A percentile compares a stretch with the other conserved stretches of the same genome.
These are phyloP conservation scores for Pogona vitticeps DNA, from an alignment of 2,113 vertebrate species.

Conservation along the genomic window DNA sequence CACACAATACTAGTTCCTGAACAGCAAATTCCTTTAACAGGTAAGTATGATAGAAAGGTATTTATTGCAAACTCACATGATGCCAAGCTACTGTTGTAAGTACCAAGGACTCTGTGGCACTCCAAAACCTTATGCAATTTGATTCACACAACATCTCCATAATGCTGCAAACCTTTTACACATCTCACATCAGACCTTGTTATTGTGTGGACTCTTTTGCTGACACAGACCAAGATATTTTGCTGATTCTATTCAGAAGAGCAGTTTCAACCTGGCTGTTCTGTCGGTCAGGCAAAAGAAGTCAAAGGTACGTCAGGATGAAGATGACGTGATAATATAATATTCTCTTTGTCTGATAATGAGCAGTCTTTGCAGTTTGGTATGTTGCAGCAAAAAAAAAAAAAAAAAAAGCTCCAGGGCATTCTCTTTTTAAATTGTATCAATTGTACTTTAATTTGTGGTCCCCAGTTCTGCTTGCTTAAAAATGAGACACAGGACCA, in stretches of 20 bases:
- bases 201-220: not conserved
- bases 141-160: not conserved
- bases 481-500: constrained; percentile 56
- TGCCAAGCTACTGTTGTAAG: not conserved
- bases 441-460: constrained; percentile 78
- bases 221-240: not conserved
- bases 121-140: not conserved
- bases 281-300: constrained; percentile 44
- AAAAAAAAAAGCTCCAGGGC: constrained; percentile 63
- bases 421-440: constrained; percentile 71
- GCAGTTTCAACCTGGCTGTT: constrained; percentile 38
- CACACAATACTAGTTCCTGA: not conserved
- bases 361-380: constrained; percentile 36
- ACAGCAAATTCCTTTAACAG: constrained; percentile 1
- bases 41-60: constrained; percentile 15
- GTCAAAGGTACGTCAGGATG: constrained; percentile 41
- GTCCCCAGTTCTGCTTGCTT: constrained; percentile 63
- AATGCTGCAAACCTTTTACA: not conserved
- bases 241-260: constrained; percentile 22
- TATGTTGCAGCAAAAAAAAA: constrained; percentile 45
- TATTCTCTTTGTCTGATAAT: constrained; percentile 61
- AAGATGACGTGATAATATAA: constrained; percentile 58
- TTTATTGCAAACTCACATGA: constrained; percentile 16
- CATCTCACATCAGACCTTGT: not conserved
- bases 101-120: constrained; percentile 1